Evolutionary conservation across 2,797 vertebrate species (phyloP).

Genomic region (Pseudocheirus occidentalis): DNA sequence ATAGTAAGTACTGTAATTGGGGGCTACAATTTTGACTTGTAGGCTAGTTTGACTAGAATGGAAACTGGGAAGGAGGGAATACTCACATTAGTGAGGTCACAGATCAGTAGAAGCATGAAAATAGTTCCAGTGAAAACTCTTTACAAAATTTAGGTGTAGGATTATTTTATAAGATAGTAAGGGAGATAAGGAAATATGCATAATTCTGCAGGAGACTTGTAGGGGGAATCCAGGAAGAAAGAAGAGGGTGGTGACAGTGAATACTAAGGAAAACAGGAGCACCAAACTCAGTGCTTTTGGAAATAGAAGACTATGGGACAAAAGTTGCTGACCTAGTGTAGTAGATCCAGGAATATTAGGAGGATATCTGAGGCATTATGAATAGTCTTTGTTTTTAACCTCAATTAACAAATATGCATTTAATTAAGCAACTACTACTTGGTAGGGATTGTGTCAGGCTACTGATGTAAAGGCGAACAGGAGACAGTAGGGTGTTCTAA

Average conservation of each 20-base stretch:
- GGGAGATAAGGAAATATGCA: background rate
- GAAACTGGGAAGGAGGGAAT: background rate
- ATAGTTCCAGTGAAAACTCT: background rate
- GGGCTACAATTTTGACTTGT: background rate
- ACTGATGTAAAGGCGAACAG: background rate
- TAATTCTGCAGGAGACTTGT: background rate
- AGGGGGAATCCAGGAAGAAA: background rate
- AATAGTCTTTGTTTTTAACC: background rate
- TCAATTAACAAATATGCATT: background rate
- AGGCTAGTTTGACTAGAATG: background rate
- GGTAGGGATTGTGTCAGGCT: background rate
- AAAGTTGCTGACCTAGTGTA: background rate
- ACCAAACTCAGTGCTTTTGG: background rate
- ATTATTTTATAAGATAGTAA: background rate
- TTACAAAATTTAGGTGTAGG: background rate
- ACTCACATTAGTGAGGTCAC: background rate
- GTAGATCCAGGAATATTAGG: background rate
- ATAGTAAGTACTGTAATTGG: background rate
- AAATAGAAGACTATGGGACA: background rate
- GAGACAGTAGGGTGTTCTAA: background rate
- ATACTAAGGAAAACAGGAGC: background rate
- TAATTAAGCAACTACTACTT: no score
- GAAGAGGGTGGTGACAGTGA: background rate
- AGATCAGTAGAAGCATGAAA: background rate
- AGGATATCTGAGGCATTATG: background rate